Percentiles rank a stretch among this genome's conserved stretches.
phyloP scores from a whole-genome alignment of 2,888 invertebrate species.

The Harpalus rufipes region DNA sequence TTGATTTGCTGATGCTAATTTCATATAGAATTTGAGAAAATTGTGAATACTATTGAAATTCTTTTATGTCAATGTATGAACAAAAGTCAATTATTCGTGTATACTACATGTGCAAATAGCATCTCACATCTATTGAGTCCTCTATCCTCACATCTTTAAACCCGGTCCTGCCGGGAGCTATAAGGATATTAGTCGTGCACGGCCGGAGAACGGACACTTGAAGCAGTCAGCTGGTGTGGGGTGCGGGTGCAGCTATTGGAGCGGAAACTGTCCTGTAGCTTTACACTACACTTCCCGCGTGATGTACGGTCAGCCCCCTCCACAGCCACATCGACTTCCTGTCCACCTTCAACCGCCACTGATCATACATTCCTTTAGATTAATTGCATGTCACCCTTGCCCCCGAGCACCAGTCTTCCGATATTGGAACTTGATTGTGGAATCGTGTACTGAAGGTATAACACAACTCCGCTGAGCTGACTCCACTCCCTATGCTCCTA shows the following conservation, averaged over 20 bases:
- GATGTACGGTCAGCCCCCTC: conserved; percentile 70
- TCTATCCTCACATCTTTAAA: neutral
- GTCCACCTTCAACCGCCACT: conserved; percentile 61
- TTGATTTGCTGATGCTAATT: no score
- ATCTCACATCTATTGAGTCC: no score
- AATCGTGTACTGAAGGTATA: conserved; percentile 50
- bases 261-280: conserved; percentile 72
- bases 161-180: conserved; percentile 19
- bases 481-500: conserved; percentile 12
- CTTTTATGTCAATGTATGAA: no score
- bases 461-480: conserved; percentile 6
- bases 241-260: conserved; percentile 69
- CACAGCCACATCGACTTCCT: conserved; percentile 58
- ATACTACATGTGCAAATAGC: no score
- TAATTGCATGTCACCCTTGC: conserved; percentile 56
- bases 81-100: no score
- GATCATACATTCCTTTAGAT: conserved; percentile 66
- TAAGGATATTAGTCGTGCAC: conserved; percentile 60
- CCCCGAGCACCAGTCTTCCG: conserved; percentile 3
- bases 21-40: no score
- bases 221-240: conserved; percentile 55
- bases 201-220: conserved; percentile 54
- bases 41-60: no score
- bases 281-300: conserved; percentile 73
- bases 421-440: conserved; percentile 56